Conservation (phyloP, 2,113 vertebrate species). For the Proterorhinus semilunaris region DNA sequence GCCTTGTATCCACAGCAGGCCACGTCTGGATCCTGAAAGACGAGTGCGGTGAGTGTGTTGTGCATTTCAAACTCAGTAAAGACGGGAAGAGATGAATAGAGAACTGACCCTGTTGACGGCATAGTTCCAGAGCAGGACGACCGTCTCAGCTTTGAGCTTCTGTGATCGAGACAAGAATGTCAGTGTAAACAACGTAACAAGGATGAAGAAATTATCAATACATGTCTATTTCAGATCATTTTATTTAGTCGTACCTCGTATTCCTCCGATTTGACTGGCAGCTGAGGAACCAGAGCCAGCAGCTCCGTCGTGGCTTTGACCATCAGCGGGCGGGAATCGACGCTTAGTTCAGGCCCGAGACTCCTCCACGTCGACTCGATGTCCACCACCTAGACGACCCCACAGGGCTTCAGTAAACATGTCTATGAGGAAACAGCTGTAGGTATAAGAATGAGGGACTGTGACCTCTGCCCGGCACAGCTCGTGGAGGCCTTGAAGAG, state of each 20-base stretch:
- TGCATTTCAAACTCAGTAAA: background rate
- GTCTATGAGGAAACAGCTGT: background rate
- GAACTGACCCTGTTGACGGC: slow-evolving; percentile 80
- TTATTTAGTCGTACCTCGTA: slow-evolving; percentile 80
- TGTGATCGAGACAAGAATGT: slow-evolving; percentile 57
- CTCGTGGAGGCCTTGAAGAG: slow-evolving; percentile 87
- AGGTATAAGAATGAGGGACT: background rate
- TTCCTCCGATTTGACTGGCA: slow-evolving; percentile 85
- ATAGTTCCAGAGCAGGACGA: slow-evolving; percentile 89
- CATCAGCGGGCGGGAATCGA: slow-evolving; percentile 85
- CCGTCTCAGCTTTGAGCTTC: slow-evolving; percentile 87
- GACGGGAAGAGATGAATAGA: background rate
- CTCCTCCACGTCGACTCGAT: slow-evolving; percentile 89
- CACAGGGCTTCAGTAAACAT: background rate
- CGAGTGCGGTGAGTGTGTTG: background rate
- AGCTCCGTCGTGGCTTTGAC: slow-evolving; percentile 83
- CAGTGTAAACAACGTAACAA: background rate
- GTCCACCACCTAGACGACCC: slow-evolving; percentile 85
- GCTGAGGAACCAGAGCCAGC: slow-evolving; percentile 86
- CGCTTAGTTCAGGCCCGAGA: slow-evolving; percentile 83
- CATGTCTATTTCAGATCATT: background rate
- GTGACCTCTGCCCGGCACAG: slow-evolving; percentile 92
- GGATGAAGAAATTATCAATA: background rate
- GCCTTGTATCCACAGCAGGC: slow-evolving; percentile 86
- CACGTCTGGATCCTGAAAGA: slow-evolving; percentile 80